Conservation (phyloP, 2,888 invertebrate species). For the Dorcus parallelipipedus region DNA sequence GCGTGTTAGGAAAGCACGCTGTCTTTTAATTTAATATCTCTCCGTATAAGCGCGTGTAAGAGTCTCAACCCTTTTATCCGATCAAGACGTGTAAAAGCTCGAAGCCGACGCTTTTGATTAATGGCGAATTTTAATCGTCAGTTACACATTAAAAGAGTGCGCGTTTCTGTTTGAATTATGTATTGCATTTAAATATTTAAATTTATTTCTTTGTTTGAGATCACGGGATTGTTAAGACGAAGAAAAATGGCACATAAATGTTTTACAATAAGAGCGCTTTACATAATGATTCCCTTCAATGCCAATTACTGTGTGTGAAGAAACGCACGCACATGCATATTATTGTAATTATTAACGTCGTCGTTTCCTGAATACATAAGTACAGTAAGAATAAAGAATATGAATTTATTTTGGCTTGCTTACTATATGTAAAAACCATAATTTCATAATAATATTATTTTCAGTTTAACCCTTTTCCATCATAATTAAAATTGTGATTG, state of each 20-base stretch:
- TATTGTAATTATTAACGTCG: slow-evolving; percentile 15
- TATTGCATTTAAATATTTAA: slow-evolving; percentile 14
- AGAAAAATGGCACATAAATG: slow-evolving; percentile 8
- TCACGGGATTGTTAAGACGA: slow-evolving; percentile 9
- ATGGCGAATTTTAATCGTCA: too few relatives aligned
- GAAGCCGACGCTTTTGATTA: too few relatives aligned
- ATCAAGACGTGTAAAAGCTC: too few relatives aligned
- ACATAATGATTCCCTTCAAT: slow-evolving; percentile 11
- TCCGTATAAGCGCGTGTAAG: too few relatives aligned
- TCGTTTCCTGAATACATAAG: slow-evolving; percentile 9
- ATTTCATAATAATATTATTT: too few relatives aligned
- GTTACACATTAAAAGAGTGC: too few relatives aligned
- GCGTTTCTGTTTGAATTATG: too few relatives aligned
- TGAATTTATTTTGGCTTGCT: slow-evolving; percentile 7
- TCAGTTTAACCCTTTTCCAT: too few relatives aligned
- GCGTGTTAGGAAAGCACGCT: not conserved
- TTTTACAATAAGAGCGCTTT: slow-evolving; percentile 14
- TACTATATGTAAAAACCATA: slow-evolving; percentile 5
- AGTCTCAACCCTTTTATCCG: too few relatives aligned
- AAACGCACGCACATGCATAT: slow-evolving; percentile 14
- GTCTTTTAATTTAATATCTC: too few relatives aligned
- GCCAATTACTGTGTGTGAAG: slow-evolving; percentile 12
- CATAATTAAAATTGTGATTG: too few relatives aligned
- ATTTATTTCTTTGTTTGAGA: slow-evolving; percentile 17
- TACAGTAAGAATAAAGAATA: slow-evolving; percentile 9